A percentile compares a stretch with the other conserved stretches of the same genome.
These are phyloP conservation scores for Epinephelus malabaricus DNA, from an alignment of 2,797 vertebrate species.

Conservation along the genomic window DNA sequence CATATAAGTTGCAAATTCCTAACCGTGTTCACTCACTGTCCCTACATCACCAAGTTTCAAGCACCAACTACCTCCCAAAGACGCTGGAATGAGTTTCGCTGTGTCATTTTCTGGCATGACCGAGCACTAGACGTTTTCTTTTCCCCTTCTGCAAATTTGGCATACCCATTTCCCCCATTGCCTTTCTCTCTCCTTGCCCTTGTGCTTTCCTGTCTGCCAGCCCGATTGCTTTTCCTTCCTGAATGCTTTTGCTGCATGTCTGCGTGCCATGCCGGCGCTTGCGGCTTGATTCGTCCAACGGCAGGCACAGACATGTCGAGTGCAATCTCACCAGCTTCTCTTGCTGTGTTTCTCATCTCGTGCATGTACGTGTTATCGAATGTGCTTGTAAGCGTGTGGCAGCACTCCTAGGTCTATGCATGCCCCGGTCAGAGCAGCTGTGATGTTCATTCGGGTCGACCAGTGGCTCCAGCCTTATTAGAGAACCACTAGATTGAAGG, in stretches of 20 bases:
- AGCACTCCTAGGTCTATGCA: neutral
- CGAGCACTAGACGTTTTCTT: neutral
- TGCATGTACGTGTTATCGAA: neutral
- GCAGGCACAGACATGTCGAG: conserved; percentile 10
- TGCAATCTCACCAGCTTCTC: conserved; percentile 2
- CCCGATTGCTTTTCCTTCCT: conserved; percentile 16
- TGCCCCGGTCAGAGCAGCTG: neutral
- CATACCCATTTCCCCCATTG: neutral
- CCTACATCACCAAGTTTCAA: neutral
- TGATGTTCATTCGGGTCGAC: conserved; percentile 64
- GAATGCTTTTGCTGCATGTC: neutral
- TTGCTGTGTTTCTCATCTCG: neutral
- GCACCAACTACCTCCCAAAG: neutral
- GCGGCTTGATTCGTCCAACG: conserved; percentile 26
- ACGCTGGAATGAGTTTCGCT: neutral
- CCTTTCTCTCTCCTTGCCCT: neutral
- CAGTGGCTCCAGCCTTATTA: conserved; percentile 67
- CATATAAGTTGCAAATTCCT: too few species aligned
- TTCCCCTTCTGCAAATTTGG: conserved; percentile 11
- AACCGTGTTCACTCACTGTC: neutral
- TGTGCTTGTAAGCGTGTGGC: neutral
- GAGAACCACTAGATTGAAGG: conserved; percentile 64
- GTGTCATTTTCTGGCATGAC: neutral
- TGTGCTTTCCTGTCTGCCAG: conserved; percentile 16
- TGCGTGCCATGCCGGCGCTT: neutral